These are phyloP conservation scores for Acronicta psi DNA, from an alignment of 2,888 invertebrate species.

Conservation along the genomic window DNA sequence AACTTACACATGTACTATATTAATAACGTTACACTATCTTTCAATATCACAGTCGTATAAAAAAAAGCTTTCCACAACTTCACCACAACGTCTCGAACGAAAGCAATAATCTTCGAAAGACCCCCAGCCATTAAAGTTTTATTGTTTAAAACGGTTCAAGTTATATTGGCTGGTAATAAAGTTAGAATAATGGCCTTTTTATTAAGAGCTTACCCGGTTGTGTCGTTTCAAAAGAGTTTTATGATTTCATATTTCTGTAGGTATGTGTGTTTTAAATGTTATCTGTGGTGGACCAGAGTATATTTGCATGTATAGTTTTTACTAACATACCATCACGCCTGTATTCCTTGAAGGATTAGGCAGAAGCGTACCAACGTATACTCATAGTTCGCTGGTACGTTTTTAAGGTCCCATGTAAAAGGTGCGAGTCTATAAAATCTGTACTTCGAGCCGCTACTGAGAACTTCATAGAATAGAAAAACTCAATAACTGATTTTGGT, in stretches of 20 bases:
- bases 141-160: slow-evolving; percentile 40
- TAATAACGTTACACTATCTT: background rate
- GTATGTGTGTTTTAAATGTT: background rate
- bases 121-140: slow-evolving; percentile 48
- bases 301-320: slow-evolving; percentile 1
- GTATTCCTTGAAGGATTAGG: too few relatives aligned
- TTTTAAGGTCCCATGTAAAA: too few relatives aligned
- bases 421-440: too few relatives aligned
- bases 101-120: slow-evolving; percentile 44
- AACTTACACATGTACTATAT: too few relatives aligned
- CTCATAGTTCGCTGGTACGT: too few relatives aligned
- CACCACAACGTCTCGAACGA: slow-evolving; percentile 18
- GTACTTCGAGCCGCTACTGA: too few relatives aligned
- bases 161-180: slow-evolving; percentile 49
- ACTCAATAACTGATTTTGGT: too few relatives aligned
- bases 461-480: too few relatives aligned
- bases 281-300: background rate
- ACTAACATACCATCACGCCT: too few relatives aligned
- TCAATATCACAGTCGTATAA: background rate
- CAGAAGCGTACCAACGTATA: too few relatives aligned
- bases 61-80: background rate
- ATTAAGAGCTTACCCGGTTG: slow-evolving; percentile 20
- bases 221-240: slow-evolving; percentile 1
- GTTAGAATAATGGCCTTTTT: slow-evolving; percentile 23
- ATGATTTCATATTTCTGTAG: slow-evolving; percentile 8